Evolutionary conservation across 2,888 invertebrate species (phyloP), one percentile per base, ranked within the genome.

Genomic region (Belgica antarctica): DNA sequence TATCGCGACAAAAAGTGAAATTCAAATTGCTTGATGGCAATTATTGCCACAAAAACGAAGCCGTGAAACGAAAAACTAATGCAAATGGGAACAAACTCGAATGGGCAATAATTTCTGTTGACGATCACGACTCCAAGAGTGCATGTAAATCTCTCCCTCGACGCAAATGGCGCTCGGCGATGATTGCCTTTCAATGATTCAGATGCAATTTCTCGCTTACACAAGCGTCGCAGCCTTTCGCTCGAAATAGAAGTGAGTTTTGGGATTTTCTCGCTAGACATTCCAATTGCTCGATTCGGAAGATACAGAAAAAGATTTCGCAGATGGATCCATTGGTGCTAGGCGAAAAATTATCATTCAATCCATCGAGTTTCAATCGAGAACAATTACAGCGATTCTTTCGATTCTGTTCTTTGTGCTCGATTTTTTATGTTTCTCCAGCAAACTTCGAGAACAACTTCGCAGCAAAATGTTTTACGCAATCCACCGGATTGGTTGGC

Each of bases 181-280:
- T 36, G 36, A 36, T 34, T 62, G 62, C 24, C 41, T 22, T 36
- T 62, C 41, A 62, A 62, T 62, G 62, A 62, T 62, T 62, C 62
- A 62, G 19, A 62, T 62, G 62, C 41, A 62, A 62, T 62, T 34
- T 62, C 28, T 62, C 34, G 17, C 59, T 59, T 27, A 15, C 27
- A 19, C 52, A 41, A 41, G n/a, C 15, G 12, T 41, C 41, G 41
- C 15, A 4, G 41, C 41, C 41, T 41, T n/a, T n/a, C 41, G 3
- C 15, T 15, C 41, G 10, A 41, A 41, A 41, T 41, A 41, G 41
- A 41, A 41, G 22, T 22, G 3, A 46, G 34, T 46, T 46, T 46
- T 52, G 17, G 34, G 10, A n/a, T 41, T 41, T 15, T 41, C 15
- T 41, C 41, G 41, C 10, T 41, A 15, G 41, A 41, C 12, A 41